Base-by-base conservation (phyloP, 2,113 vertebrate species). In the Tapirus terrestris region DNA sequence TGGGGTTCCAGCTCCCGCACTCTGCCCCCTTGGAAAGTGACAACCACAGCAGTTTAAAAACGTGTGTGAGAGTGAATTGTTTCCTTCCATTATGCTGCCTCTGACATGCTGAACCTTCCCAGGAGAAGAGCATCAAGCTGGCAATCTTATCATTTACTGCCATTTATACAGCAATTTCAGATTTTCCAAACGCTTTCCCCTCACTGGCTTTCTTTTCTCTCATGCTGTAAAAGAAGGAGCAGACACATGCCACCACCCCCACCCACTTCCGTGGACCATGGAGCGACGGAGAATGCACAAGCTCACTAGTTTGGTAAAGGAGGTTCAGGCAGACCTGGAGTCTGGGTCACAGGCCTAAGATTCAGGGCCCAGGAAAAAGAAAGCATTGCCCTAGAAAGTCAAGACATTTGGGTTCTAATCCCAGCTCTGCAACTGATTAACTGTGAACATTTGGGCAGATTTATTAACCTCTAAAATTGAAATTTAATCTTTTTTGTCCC, bases 121-220 rank as follows among this genome's bases (percentile, higher is more conserved):
- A 8, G 48, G 43, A 97, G 70, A 93, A 76, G 89, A 95, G 63
- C 82, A 84, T 67, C 95, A 65, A 51, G 60, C 72, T 53, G 58
- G 65, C 94, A 95, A 95, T 96, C 94, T 94, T 96, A 93, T 96
- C 88, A 95, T 94, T 97, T 96, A 88, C 84, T 56, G 93, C 89
- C 77, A 97, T 77, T 94, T 95, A 97, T 93, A 97, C 2, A 94
- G 94, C 88, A 98, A 96, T 97, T 97, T 97, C 81, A 93, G 67
- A 94, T 95, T 95, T 95, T 98, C 92, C 89, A 68, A 85, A 79
- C n/a, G 92, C 94, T 84, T 90, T 67, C 33, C 48, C 39, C 8
- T 72, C 6, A 4, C 84, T 51, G 82, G 12, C 25, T 51, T 80
- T 80, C 76, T 60, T 36, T 39, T 61, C 81, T 79, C 83, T 75